Base-by-base conservation (phyloP, 2,888 invertebrate species). In the Cyrtodaria siliqua region DNA sequence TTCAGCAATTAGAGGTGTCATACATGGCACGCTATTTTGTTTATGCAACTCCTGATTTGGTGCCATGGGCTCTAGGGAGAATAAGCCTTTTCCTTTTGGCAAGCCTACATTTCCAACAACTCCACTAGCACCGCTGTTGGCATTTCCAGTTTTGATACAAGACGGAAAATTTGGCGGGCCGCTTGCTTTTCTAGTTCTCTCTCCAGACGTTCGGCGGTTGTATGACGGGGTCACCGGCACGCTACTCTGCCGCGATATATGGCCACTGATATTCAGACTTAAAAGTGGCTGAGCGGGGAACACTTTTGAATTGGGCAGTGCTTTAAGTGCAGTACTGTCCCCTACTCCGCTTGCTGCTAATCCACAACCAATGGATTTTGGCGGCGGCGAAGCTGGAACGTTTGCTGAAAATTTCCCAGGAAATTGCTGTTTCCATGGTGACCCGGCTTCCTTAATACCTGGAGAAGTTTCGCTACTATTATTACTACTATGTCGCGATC, bases 11-110 rank as follows among this genome's bases (percentile, higher is more conserved):
- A 50, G 60, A 8, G 79, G 82, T 8, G 4, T 33, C 79, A 84
- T 82, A 42, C 77, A 74, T 24, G 77, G 80, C 77, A 83, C 78
- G 59, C 77, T 83, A 53, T 79, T 69, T 55, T 84, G 78, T 61
- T 86, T 82, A 52, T 79, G 79, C 14, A 83, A 70, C 29, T 85
- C 86, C 14, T 77, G 72, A 24, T 8, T 18, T 16, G 44, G 20
- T n/a, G 78, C 68, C 4, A 67, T 55, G 20, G 57, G 53, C 9
- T 40, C 42, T 12, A 71, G 52, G n/a, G 64, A 73, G 0, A 66
- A 38, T 8, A 50, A 20, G 8, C 18, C 6, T 12, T n/a, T 33
- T 38, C 60, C 67, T 14, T 59, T 61, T 24, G 60, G 27, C 33
- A 33, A 12, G 12, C 33, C 33, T 4, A 9, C 44, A 44, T 16